A percentile compares a stretch with the other conserved stretches of the same genome.
These are phyloP conservation scores for Zoanthus solanderi DNA, from an alignment of 92 coral and sea anemone species.

Conservation along the genomic window DNA sequence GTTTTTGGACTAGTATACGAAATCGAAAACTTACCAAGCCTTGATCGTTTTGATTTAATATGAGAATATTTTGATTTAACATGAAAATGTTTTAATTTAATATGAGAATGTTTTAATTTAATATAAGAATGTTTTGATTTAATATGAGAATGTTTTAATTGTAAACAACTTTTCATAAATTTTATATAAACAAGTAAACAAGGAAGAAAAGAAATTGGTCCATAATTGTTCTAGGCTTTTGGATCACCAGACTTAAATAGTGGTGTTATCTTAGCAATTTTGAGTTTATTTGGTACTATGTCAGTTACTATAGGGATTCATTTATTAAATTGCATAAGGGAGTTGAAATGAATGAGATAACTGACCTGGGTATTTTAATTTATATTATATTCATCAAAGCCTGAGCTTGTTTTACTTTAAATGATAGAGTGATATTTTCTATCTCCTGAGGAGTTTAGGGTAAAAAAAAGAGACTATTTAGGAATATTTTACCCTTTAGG, in stretches of 20 bases:
- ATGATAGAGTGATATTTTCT: slow-evolving; percentile 28
- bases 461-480: slow-evolving; percentile 24
- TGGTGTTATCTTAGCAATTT: slow-evolving; percentile 56
- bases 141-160: not conserved
- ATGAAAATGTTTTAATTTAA: too few relatives aligned
- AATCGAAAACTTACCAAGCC: too few relatives aligned
- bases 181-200: slow-evolving; percentile 44
- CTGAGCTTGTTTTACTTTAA: slow-evolving; percentile 47
- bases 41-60: too few relatives aligned
- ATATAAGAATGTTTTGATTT: too few relatives aligned
- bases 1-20: too few relatives aligned
- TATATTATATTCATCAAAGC: slow-evolving; percentile 41
- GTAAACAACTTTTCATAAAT: slow-evolving; percentile 36
- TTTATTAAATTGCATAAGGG: slow-evolving; percentile 18
- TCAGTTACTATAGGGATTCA: slow-evolving; percentile 50
- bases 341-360: not conserved
- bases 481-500: slow-evolving; percentile 23
- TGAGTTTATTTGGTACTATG: slow-evolving; percentile 52
- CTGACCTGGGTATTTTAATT: slow-evolving; percentile 14
- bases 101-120: too few relatives aligned
- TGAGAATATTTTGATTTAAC: too few relatives aligned
- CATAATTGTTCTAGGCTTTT: slow-evolving; percentile 38
- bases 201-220: slow-evolving; percentile 53
- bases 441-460: slow-evolving; percentile 52
- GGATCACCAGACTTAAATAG: slow-evolving; percentile 44